Evolutionary conservation across 2,888 invertebrate genomes (phyloP), one percentile per base, ranked within the genome.

Genomic region (Eudemis profundana): DNA sequence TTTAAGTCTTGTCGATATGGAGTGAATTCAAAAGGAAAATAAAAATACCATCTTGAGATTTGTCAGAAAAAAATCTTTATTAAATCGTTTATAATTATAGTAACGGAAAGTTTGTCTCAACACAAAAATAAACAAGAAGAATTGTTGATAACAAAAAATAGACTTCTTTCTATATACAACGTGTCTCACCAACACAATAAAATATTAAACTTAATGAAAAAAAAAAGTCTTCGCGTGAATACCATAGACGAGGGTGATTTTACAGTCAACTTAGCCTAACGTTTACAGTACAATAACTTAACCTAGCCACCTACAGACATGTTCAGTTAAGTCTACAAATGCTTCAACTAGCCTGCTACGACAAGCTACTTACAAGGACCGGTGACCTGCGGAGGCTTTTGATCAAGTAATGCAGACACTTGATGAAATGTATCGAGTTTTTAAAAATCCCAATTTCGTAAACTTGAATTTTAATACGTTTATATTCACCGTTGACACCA

Each of bases 311-410:
- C 86, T 90, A 91, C 81, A 81, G 79, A 86, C 82, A 80, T 83
- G 79, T 82, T 67, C 61, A 69, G 72, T 50, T 88, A 88, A 85
- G 74, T 84, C 90, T 91, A 90, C 85, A 90, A 92, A 92, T 92
- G 92, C 92, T 91, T 90, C 78, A 85, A 78, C 87, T 87, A 90
- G 92, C 92, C 87, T 89, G 91, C 87, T 86, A 86, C 79, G 72
- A 86, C 91, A 91, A 92, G 91, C 91, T 85, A 86, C 74, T 61
- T 74, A 77, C 74, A 75, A 70, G 72, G 62, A 71, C 54, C 70
- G 71, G 68, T 64, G 67, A 66, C 51, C 17, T 17, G 29, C 38
- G 15, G 23, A 57, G 21, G 53, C 12, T 33, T 53, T 51, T 44
- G 12, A 12, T 38, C 14, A 50, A 59, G 8, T 40, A 42, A 49